phyloP scores from a whole-genome alignment of 2,888 invertebrate genomes.

The Phrixothrix hirtus region DNA sequence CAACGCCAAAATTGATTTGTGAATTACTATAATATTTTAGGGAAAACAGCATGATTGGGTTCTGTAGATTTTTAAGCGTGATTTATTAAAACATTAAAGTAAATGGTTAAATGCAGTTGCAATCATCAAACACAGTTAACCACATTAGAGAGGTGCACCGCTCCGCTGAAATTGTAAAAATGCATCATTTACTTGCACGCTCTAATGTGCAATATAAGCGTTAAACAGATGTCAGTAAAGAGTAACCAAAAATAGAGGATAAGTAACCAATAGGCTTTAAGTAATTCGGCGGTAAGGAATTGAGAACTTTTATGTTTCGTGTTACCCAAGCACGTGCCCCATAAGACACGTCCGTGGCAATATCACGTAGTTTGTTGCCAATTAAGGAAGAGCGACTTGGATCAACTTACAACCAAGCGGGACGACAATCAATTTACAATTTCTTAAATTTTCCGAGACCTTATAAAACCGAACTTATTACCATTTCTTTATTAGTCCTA shows the following conservation, averaged over 20 bases:
- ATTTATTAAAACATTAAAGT: neutral
- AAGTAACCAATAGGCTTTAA: conserved; percentile 1
- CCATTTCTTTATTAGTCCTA: neutral
- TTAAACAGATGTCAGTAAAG: conserved; percentile 30
- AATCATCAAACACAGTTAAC: conserved; percentile 13
- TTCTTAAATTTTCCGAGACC: conserved; percentile 23
- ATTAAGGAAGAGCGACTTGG: conserved; percentile 16
- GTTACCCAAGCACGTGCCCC: conserved; percentile 18
- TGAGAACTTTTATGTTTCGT: conserved; percentile 9
- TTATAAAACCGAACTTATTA: too few relatives aligned
- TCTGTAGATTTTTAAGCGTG: neutral
- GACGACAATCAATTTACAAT: conserved; percentile 21
- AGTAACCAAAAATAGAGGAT: conserved; percentile 9
- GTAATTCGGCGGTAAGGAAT: conserved; percentile 18
- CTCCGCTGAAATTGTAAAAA: conserved; percentile 26
- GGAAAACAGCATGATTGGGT: neutral
- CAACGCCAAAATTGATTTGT: neutral
- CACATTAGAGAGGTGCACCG: conserved; percentile 9
- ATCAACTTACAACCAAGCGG: conserved; percentile 10
- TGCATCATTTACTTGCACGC: conserved; percentile 33
- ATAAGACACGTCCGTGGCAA: conserved; percentile 22
- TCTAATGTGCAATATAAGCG: conserved; percentile 27
- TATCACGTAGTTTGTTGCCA: conserved; percentile 28
- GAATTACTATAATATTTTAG: neutral
- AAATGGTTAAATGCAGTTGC: conserved; percentile 6